Conservation (phyloP, 1,140 invertebrate species). For the Teleogryllus occipitalis region DNA sequence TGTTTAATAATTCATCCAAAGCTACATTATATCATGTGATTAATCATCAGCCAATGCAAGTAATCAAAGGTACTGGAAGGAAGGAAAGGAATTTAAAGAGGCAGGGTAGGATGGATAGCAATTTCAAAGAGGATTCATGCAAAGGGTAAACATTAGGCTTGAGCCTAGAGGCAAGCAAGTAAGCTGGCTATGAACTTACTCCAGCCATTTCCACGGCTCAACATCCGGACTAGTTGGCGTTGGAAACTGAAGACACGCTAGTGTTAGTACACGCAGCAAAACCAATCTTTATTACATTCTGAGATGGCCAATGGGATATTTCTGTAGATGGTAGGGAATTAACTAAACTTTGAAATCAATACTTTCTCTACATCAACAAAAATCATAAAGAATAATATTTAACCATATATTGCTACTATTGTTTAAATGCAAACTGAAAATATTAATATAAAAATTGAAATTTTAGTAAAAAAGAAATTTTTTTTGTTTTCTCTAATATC, state of each 20-base stretch:
- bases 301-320: not conserved
- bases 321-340: not conserved
- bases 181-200: conserved; percentile 48
- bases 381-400: too few relatives aligned
- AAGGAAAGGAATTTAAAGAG: too few relatives aligned
- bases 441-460: too few relatives aligned
- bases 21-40: not conserved
- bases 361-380: too few relatives aligned
- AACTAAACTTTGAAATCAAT: too few relatives aligned
- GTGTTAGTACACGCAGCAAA: conserved; percentile 14
- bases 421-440: too few relatives aligned
- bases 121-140: conserved; percentile 7
- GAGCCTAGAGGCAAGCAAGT: conserved; percentile 8
- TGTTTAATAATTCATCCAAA: not conserved
- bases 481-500: too few relatives aligned
- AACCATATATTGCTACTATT: too few relatives aligned
- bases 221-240: conserved; percentile 72
- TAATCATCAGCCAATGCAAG: not conserved
- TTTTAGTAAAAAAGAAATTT: too few relatives aligned
- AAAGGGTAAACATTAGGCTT: not conserved
- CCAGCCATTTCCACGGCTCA: conserved; percentile 79
- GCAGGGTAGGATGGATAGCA: not conserved
- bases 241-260: conserved; percentile 52
- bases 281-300: not conserved
- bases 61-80: not conserved